A percentile compares a stretch with the other conserved stretches of the same genome.
Conservation (phyloP, 1,140 invertebrate species). For the Conus ventricosus region DNA sequence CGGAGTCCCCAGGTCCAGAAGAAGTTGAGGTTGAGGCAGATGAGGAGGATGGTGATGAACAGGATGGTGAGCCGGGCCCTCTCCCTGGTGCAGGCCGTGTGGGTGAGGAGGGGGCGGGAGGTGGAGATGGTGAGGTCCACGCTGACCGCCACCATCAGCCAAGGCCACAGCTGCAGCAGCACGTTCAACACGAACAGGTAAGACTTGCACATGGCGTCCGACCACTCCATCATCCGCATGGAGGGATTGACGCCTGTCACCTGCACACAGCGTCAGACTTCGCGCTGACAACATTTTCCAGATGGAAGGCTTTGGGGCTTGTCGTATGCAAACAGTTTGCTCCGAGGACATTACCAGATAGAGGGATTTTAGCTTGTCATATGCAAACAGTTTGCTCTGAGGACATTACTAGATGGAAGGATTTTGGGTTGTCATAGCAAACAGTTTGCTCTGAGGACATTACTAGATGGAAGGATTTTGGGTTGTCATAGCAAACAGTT, state of each 20-base stretch:
- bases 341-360: too few relatives aligned
- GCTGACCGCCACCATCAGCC: conserved; percentile 69
- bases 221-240: conserved; percentile 55
- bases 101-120: conserved; percentile 59
- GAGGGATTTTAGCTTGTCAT: too few relatives aligned
- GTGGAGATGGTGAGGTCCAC: conserved; percentile 68
- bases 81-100: conserved; percentile 67
- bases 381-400: too few relatives aligned
- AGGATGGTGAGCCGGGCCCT: conserved; percentile 66
- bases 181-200: conserved; percentile 67
- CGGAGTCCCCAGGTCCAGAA: conserved; percentile 71
- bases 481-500: too few relatives aligned
- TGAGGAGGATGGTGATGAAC: conserved; percentile 65
- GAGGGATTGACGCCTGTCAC: conserved; percentile 1
- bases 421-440: too few relatives aligned
- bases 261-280: background rate
- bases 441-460: too few relatives aligned
- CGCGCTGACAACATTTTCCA: too few relatives aligned
- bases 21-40: conserved; percentile 71
- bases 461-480: too few relatives aligned
- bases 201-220: conserved; percentile 69
- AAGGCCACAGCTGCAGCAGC: conserved; percentile 62
- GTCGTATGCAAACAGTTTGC: too few relatives aligned
- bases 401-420: too few relatives aligned
- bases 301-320: too few relatives aligned